Conservation (phyloP, 2,797 vertebrate species). For the Alfaro cultratus region DNA sequence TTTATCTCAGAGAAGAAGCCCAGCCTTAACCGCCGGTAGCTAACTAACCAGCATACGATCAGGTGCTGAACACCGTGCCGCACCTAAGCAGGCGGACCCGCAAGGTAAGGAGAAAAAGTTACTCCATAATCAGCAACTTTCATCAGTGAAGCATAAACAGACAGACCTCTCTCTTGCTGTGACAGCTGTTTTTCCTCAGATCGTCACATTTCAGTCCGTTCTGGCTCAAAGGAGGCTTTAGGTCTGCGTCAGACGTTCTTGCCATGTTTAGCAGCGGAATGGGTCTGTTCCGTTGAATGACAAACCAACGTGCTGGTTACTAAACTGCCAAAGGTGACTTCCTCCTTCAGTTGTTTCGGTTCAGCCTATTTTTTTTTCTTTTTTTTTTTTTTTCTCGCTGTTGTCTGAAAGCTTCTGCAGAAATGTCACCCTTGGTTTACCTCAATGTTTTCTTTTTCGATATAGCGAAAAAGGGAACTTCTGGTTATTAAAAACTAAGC, state of each 20-base stretch:
- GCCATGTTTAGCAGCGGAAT: slow-evolving; percentile 60
- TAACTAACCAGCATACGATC: not conserved
- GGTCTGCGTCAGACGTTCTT: slow-evolving; percentile 42
- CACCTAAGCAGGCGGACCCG: not conserved
- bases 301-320: slow-evolving; percentile 36
- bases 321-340: slow-evolving; percentile 66
- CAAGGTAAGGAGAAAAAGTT: not conserved
- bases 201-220: slow-evolving; percentile 47
- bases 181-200: slow-evolving; percentile 46
- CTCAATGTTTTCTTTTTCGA: not conserved
- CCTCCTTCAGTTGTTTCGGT: slow-evolving; percentile 56
- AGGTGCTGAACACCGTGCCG: not conserved
- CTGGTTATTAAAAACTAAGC: not conserved
- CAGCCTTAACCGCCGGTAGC: not conserved
- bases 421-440: not conserved
- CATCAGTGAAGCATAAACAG: not conserved
- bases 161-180: slow-evolving; percentile 61
- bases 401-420: not conserved
- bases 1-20: slow-evolving; percentile 12
- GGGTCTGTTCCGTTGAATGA: slow-evolving; percentile 12
- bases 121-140: not conserved
- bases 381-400: not conserved
- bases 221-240: slow-evolving; percentile 36
- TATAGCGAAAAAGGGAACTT: not conserved
- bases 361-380: slow-evolving; percentile 34